A percentile compares a stretch with the other conserved stretches of the same genome.
These are phyloP conservation scores for Drosophila orosa DNA, from an alignment of 1,140 invertebrate species.

Conservation along the genomic window DNA sequence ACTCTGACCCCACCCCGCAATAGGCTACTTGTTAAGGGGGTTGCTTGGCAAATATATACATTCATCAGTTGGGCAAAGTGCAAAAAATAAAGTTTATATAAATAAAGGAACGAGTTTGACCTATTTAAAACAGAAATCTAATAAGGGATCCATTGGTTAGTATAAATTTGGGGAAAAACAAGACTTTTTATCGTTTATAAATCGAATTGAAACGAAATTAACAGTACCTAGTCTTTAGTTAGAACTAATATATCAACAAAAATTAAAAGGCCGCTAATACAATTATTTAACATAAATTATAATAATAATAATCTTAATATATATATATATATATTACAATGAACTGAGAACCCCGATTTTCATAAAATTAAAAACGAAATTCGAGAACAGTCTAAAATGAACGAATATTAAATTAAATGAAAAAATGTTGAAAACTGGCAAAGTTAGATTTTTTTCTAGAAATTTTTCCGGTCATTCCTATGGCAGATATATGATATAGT, in stretches of 20 bases:
- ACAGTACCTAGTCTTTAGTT: too few relatives aligned
- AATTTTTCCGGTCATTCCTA: too few relatives aligned
- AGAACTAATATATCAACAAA: neutral
- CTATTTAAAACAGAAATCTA: neutral
- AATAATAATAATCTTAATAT: neutral
- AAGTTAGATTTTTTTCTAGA: too few relatives aligned
- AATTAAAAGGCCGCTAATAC: neutral
- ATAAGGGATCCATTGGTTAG: neutral
- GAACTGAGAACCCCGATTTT: too few relatives aligned
- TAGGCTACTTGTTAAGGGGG: constrained; percentile 62
- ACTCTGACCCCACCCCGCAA: constrained; percentile 38
- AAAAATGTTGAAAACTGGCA: too few relatives aligned
- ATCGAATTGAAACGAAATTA: neutral
- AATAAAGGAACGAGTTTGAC: neutral
- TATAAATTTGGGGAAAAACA: neutral
- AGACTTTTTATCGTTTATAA: neutral
- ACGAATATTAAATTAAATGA: too few relatives aligned
- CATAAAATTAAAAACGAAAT: too few relatives aligned
- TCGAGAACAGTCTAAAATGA: too few relatives aligned
- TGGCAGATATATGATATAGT: too few relatives aligned
- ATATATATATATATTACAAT: neutral
- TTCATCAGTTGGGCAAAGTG: neutral
- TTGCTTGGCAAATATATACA: constrained; percentile 7
- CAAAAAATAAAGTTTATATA: constrained; percentile 9
- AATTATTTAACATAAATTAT: neutral